Evolutionary conservation across 2,797 vertebrate genomes (phyloP), one percentile per base, ranked within the genome.

Genomic region (Sebastes taczanowskii): DNA sequence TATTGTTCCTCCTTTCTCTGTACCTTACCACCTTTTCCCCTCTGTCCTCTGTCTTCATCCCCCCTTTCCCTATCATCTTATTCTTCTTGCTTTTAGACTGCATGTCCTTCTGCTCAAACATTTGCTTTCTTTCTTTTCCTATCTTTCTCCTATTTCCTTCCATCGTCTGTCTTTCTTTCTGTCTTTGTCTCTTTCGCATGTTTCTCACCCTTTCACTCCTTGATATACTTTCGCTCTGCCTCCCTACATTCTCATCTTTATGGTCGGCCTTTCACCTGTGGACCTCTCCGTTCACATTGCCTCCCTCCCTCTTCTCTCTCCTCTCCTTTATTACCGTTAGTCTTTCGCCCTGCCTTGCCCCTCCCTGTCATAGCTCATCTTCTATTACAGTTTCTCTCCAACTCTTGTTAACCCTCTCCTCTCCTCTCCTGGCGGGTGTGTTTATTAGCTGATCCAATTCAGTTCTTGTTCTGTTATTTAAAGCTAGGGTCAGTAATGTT

Each of bases 291-390:
- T 55, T 85, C 78, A 68, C 62, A 4, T 67, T 77, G 16, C 7
- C 23, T 80, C 63, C 59, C 64, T 82, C 68, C 35, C 35, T 75
- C 63, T n/a, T 60, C 70, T 77, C 25, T 8, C 30, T 82, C 82
- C 68, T 83, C 73, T 86, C 55, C 56, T 89, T 91, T 88, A 87
- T 91, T 90, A 79, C 83, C 0, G 60, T 73, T 88, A 32, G 71
- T 74, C 81, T 85, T 73, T 86, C 59, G 61, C 79, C 83, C 68
- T 80, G 59, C 62, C 74, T 32, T 75, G 71, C 69, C n/a, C 55
- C 67, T 81, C 53, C 23, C 71, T 73, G 29, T 77, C 68, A 34
- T 60, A 69, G 49, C 69, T 86, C 63, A 71, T 84, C 61, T 56
- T 86, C 60, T 67, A 55, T 62, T 82, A 74, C 61, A 76, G 32